Evolutionary conservation across 2,113 vertebrate species (phyloP).

Genomic region (Zapornia atra): DNA sequence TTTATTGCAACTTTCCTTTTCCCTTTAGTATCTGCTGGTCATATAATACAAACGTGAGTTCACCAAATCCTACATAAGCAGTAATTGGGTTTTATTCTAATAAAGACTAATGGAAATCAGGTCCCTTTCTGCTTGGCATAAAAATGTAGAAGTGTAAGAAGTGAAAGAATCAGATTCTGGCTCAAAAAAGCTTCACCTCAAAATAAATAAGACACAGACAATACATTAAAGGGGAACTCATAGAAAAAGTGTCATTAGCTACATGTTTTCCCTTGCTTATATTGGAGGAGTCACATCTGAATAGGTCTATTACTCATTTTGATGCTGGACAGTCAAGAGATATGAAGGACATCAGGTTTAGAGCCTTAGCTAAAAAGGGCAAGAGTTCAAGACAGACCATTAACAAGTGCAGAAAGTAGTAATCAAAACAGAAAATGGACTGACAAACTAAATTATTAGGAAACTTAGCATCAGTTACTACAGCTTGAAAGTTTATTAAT

Average conservation of each 20-base stretch:
- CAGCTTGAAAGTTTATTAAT: not conserved
- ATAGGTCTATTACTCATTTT: not conserved
- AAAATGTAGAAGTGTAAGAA: not conserved
- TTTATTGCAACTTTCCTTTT: not conserved
- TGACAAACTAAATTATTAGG: not conserved
- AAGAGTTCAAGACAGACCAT: not conserved
- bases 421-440: not conserved
- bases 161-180: not conserved
- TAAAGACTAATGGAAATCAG: not conserved
- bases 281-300: not conserved
- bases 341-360: not conserved
- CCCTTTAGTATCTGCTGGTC: not conserved
- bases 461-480: not conserved
- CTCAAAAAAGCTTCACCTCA: not conserved
- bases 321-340: not conserved
- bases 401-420: not conserved
- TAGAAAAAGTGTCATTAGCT: not conserved
- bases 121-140: not conserved
- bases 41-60: not conserved
- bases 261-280: not conserved
- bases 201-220: not conserved
- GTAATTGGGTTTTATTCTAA: not conserved
- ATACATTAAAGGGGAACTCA: fast-evolving
- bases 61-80: not conserved
- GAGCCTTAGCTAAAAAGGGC: not conserved